phyloP scores from a whole-genome alignment of 2,797 vertebrate genomes.

The Pseudocheirus occidentalis region DNA sequence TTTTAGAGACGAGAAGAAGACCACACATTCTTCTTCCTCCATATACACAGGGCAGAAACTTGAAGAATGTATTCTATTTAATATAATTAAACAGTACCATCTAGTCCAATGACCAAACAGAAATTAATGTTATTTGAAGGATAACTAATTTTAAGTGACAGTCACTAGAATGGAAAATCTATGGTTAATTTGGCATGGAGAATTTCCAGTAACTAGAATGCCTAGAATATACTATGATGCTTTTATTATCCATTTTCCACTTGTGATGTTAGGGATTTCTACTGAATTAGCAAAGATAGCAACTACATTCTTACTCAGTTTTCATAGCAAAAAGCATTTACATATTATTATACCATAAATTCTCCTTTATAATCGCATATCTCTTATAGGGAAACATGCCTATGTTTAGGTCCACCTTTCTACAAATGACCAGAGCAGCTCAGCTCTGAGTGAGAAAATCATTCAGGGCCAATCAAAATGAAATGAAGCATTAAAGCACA shows the following conservation, averaged over 20 bases:
- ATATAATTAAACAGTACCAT: slow-evolving; percentile 48
- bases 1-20: neutral
- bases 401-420: neutral
- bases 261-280: slow-evolving; percentile 7
- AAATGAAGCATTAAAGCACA: slow-evolving; percentile 7
- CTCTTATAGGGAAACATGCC: neutral
- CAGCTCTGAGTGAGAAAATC: neutral
- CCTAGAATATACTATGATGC: slow-evolving; percentile 38
- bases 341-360: neutral
- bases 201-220: slow-evolving; percentile 42
- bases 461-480: neutral
- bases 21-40: neutral
- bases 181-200: slow-evolving; percentile 65
- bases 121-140: slow-evolving; percentile 59
- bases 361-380: slow-evolving; percentile 13
- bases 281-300: slow-evolving; percentile 24
- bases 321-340: neutral
- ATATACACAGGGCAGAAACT: neutral
- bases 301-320: slow-evolving; percentile 35
- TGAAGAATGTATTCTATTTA: neutral
- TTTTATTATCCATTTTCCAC: slow-evolving; percentile 46
- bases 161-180: slow-evolving; percentile 61
- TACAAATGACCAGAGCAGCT: neutral
- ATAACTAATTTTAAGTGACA: slow-evolving; percentile 77
- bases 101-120: slow-evolving; percentile 76